A percentile compares a stretch with the other conserved stretches of the same genome.
phyloP scores from a whole-genome alignment of 2,888 invertebrate species.

The Rhodophaea formosa region DNA sequence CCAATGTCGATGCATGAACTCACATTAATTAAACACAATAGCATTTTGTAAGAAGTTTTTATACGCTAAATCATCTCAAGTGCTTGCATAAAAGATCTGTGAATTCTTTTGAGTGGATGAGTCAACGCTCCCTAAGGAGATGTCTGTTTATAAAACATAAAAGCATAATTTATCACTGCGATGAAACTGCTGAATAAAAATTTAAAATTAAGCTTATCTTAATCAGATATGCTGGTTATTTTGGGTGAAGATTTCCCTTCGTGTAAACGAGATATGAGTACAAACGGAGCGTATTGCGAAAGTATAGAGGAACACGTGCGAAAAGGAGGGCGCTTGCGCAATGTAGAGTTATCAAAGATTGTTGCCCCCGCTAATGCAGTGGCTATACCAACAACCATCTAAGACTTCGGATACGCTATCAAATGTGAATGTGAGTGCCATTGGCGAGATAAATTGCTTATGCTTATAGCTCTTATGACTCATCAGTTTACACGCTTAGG shows the following conservation, averaged over 20 bases:
- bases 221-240: not conserved
- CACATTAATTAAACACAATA: conserved; percentile 10
- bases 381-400: conserved; percentile 36
- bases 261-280: conserved; percentile 30
- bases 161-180: conserved; percentile 2
- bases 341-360: conserved; percentile 67
- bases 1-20: conserved; percentile 3
- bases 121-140: not conserved
- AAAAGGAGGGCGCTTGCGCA: conserved; percentile 69
- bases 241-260: conserved; percentile 22
- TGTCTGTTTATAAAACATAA: not conserved
- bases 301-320: conserved; percentile 57
- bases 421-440: not conserved
- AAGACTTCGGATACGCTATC: conserved; percentile 27
- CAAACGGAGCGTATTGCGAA: conserved; percentile 55
- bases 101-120: not conserved
- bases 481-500: not conserved
- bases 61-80: conserved; percentile 3
- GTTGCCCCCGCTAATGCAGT: conserved; percentile 61
- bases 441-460: not conserved
- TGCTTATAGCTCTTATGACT: not conserved
- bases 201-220: not conserved
- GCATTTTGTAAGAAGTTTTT: conserved; percentile 13
- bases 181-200: not conserved
- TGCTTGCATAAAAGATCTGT: not conserved